These are phyloP conservation scores for Pseudochirops cupreus DNA, from an alignment of 2,797 vertebrate genomes.

Conservation along the genomic window DNA sequence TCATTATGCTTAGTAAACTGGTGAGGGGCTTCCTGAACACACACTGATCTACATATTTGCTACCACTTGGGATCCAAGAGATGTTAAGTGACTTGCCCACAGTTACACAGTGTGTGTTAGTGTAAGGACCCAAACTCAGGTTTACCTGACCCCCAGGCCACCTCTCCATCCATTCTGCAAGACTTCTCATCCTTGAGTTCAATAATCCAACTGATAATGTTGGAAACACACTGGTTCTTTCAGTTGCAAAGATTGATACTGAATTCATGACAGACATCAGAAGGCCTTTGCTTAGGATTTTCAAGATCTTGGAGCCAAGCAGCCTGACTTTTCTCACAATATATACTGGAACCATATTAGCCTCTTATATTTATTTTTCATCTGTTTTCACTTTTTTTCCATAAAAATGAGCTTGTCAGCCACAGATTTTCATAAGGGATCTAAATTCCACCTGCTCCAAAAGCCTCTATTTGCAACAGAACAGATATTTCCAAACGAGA, in stretches of 20 bases:
- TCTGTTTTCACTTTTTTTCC: conserved; percentile 45
- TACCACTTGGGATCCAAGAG: background rate
- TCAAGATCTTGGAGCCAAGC: background rate
- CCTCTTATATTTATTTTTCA: conserved; percentile 12
- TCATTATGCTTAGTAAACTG: background rate
- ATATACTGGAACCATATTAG: conserved; percentile 27
- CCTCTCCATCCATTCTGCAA: background rate
- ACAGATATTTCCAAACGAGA: conserved; percentile 31
- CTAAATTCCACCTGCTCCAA: conserved; percentile 52
- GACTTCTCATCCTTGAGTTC: background rate
- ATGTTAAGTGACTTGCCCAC: background rate
- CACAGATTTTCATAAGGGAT: conserved; percentile 40
- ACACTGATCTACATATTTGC: background rate
- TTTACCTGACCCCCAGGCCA: background rate
- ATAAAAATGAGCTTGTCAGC: conserved; percentile 56
- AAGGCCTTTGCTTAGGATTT: conserved; percentile 34
- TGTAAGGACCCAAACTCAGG: background rate
- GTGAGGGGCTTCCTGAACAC: background rate
- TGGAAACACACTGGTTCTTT: conserved; percentile 29
- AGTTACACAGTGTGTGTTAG: background rate
- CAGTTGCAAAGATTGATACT: conserved; percentile 30
- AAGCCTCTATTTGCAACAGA: conserved; percentile 52
- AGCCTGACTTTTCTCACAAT: background rate
- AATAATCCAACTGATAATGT: conserved; percentile 16
- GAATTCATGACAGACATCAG: conserved; percentile 36